A percentile compares a stretch with the other conserved stretches of the same genome.
These are phyloP conservation scores for Neosilurus mollespiculum DNA, from an alignment of 2,797 vertebrate genomes.

Conservation along the genomic window DNA sequence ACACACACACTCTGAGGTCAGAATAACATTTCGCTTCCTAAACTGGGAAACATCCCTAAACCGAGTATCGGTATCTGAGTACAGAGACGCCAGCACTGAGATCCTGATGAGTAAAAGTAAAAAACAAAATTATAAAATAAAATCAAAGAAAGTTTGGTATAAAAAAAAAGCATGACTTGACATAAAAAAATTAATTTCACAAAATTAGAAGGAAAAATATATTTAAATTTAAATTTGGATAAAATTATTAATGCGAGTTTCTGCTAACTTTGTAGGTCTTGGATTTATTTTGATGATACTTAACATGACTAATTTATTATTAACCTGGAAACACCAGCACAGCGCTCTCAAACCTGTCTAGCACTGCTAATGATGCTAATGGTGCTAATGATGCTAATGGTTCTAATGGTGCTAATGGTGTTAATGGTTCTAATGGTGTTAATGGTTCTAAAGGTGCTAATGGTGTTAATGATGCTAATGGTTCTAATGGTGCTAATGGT, in stretches of 20 bases:
- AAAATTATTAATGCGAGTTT: neutral
- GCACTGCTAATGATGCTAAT: neutral
- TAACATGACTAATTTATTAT: neutral
- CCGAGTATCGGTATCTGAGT: neutral
- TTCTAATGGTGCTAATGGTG: too few relatives aligned
- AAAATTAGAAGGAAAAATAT: neutral
- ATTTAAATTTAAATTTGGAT: neutral
- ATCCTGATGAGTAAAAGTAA: neutral
- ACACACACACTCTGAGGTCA: slow-evolving; percentile 7
- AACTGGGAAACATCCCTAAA: neutral
- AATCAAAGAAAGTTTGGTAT: neutral
- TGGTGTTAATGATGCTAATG: too few relatives aligned
- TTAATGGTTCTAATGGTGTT: neutral
- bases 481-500: too few relatives aligned
- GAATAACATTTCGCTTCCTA: neutral
- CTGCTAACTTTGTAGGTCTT: neutral
- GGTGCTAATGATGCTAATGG: too few relatives aligned
- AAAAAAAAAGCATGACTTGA: neutral
- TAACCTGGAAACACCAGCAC: neutral
- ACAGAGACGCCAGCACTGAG: neutral
- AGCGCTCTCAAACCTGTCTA: neutral
- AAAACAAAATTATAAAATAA: neutral
- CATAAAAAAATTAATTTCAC: neutral
- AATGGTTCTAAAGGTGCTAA: neutral
- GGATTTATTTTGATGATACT: neutral